Evolutionary conservation across 2,797 vertebrate species (phyloP).

Genomic region (Phylloscopus collybita): DNA sequence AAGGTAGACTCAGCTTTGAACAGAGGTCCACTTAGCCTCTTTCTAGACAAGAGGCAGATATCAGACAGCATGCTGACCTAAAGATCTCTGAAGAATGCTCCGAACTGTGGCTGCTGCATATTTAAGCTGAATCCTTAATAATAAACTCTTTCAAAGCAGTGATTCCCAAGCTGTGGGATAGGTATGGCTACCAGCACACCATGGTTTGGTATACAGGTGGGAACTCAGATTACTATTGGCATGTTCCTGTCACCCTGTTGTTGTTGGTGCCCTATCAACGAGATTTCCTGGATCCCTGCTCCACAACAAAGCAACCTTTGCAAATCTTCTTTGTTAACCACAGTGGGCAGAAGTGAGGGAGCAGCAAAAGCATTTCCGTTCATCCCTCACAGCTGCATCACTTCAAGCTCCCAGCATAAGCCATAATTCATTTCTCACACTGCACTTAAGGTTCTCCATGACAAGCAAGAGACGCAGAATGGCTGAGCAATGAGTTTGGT

Average conservation of each 20-base stretch:
- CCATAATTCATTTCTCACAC: accelerated
- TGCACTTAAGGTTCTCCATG: not conserved
- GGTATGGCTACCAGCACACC: not conserved
- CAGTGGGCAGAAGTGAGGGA: not conserved
- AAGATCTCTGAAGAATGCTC: not conserved
- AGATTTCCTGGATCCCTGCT: not conserved
- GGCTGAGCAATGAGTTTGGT: not conserved
- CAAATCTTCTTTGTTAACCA: not conserved
- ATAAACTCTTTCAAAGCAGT: not conserved
- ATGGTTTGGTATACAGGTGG: not conserved
- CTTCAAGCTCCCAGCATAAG: not conserved
- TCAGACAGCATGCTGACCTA: not conserved
- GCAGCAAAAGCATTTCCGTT: not conserved
- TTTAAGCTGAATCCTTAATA: not conserved
- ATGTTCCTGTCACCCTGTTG: not conserved
- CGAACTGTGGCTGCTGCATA: not conserved
- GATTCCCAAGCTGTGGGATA: not conserved
- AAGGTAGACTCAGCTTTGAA: not conserved
- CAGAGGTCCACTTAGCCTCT: not conserved
- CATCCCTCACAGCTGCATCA: not conserved
- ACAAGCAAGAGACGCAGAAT: not conserved
- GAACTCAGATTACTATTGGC: not conserved
- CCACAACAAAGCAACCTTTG: not conserved
- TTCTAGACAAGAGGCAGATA: not conserved
- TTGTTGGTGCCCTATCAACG: accelerated